Percentiles rank a stretch among this genome's conserved stretches.
Conservation (phyloP, 2,113 vertebrate genomes). For the Neoarius graeffei region DNA sequence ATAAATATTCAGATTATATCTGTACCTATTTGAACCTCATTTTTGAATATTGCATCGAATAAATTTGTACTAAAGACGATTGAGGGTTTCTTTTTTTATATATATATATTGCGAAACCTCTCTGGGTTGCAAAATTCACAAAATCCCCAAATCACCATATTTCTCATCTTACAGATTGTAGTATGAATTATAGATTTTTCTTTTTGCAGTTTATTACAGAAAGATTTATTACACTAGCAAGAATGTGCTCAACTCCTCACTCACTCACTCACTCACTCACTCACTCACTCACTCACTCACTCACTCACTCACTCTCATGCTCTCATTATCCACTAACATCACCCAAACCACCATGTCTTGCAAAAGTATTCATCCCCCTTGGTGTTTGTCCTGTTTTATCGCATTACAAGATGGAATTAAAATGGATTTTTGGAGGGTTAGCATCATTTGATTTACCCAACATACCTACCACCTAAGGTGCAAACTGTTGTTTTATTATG, state of each 20-base stretch:
- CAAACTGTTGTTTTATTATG: no score
- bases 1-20: neutral
- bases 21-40: neutral
- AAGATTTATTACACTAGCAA: neutral
- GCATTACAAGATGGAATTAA: no score
- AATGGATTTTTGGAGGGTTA: no score
- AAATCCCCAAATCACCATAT: conserved; percentile 3
- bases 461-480: no score
- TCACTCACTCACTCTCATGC: neutral
- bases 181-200: conserved; percentile 4
- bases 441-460: no score
- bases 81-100: neutral
- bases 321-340: neutral
- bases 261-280: no score
- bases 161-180: neutral
- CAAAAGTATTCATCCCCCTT: no score
- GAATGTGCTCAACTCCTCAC: neutral
- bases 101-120: neutral
- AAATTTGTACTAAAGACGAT: neutral
- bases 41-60: neutral
- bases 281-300: no score
- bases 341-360: neutral
- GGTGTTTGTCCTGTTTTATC: no score
- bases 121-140: neutral
- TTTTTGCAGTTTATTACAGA: neutral